Base-by-base conservation (phyloP, 2,888 invertebrate genomes). In the Pseudococcus viburni region DNA sequence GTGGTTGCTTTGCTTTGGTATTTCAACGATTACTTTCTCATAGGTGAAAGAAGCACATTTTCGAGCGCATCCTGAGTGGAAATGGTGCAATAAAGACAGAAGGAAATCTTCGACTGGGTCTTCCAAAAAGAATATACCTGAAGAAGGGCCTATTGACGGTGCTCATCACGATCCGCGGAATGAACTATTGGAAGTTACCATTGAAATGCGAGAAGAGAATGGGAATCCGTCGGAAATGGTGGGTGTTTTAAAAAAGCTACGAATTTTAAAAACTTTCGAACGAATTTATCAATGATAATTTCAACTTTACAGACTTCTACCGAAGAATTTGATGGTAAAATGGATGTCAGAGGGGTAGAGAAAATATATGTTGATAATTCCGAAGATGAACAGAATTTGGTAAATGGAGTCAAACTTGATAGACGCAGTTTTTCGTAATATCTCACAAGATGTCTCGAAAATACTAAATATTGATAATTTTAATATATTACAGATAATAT, bases 11-110 rank as follows among this genome's bases (percentile, higher is more conserved):
- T 3, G 1, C 1, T 33, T 33, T 33, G 26, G 26, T 33, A 33
- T 33, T 33, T 33, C 26, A 33, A 33, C 26, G 3, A 33, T 1
- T 3, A 33, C 3, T 33, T 33, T 33, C 3, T 33, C 26, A 33
- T 90, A 95, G 95, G 96, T 96, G 2, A 98, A 98, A 92, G 98
- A 98, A 92, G 98, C 97, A 19, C 98, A 98, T 91, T 98, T 97
- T 92, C 97, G 95, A 91, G 95, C 95, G 1, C 96, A 97, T 92
- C 99, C 99, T 0, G 97, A 99, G 91, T 99, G 99, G 99, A 99
- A 99, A 92, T 99, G 99, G 99, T 99, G 99, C 92, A 98, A 97
- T 90, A 97, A 98, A 91, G 98, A 99, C 91, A 93, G 98, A 84
- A 94, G 98, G 91, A 98, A 98, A 93, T 98, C 96, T 0, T 95